phyloP scores from a whole-genome alignment of 2,797 vertebrate species.

The Myiotriccus ornatus region DNA sequence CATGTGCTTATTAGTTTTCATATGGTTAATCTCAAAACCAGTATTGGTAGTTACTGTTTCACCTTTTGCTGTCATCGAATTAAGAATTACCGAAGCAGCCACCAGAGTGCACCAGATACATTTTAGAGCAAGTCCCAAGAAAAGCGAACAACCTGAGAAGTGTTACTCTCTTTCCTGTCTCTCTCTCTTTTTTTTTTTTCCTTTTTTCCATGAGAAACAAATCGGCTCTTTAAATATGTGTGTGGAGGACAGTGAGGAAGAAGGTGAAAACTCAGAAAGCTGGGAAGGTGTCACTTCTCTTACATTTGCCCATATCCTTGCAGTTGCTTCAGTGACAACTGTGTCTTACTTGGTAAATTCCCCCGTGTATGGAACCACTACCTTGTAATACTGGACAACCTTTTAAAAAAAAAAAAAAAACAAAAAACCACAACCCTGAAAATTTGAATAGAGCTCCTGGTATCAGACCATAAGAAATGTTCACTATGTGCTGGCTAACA shows the following conservation, averaged over 20 bases:
- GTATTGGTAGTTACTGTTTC: not conserved
- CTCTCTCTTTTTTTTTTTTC: not conserved
- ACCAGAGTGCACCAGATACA: conserved; percentile 66
- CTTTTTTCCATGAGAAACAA: not conserved
- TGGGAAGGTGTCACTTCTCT: not conserved
- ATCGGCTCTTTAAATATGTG: not conserved
- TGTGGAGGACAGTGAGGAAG: not conserved
- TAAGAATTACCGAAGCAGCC: conserved; percentile 30
- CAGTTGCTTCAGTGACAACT: not conserved
- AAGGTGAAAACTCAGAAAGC: not conserved
- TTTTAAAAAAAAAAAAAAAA: not conserved
- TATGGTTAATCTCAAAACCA: not conserved
- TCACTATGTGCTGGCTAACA: not conserved
- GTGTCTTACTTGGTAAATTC: not conserved
- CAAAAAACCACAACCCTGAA: not conserved
- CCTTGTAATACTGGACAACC: not conserved
- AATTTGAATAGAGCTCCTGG: not conserved
- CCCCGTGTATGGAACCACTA: not conserved
- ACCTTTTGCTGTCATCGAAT: not conserved
- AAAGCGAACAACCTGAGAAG: not conserved
- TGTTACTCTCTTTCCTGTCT: not conserved
- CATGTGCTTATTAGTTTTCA: not conserved
- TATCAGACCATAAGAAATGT: not conserved
- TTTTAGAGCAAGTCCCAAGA: not conserved
- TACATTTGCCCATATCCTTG: not conserved